phyloP scores from a whole-genome alignment of 2,113 vertebrate genomes.

The Eonycteris spelaea region DNA sequence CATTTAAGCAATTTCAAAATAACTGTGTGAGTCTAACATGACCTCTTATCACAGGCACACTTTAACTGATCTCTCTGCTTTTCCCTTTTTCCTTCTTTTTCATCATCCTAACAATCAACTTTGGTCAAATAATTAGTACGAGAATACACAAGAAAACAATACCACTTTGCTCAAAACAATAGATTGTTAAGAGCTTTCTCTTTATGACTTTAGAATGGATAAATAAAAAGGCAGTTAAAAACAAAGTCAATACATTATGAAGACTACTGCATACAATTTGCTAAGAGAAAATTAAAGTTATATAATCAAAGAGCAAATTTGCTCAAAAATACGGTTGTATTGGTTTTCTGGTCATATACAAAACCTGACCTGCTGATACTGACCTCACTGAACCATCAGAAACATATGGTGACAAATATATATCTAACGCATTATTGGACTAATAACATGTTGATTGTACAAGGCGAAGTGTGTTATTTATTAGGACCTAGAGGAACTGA shows the following conservation, averaged over 20 bases:
- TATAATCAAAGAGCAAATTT: not conserved
- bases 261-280: not conserved
- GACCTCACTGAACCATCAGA: not conserved
- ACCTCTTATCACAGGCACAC: not conserved
- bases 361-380: not conserved
- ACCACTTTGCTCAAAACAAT: not conserved
- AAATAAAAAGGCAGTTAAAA: not conserved
- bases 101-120: not conserved
- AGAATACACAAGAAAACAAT: not conserved
- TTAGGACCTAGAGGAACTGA: not conserved
- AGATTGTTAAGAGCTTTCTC: not conserved
- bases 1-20: accelerated
- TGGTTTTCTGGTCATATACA: not conserved
- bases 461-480: not conserved
- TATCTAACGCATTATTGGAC: not conserved
- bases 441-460: not conserved
- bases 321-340: not conserved
- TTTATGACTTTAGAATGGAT: not conserved
- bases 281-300: not conserved
- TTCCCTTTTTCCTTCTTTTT: not conserved
- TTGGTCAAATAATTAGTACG: not conserved
- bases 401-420: not conserved
- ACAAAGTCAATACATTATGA: not conserved
- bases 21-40: accelerated
- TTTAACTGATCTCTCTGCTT: not conserved